These are phyloP conservation scores for Osedax fenrisi DNA, from an alignment of 2,888 invertebrate genomes.

Conservation along the genomic window DNA sequence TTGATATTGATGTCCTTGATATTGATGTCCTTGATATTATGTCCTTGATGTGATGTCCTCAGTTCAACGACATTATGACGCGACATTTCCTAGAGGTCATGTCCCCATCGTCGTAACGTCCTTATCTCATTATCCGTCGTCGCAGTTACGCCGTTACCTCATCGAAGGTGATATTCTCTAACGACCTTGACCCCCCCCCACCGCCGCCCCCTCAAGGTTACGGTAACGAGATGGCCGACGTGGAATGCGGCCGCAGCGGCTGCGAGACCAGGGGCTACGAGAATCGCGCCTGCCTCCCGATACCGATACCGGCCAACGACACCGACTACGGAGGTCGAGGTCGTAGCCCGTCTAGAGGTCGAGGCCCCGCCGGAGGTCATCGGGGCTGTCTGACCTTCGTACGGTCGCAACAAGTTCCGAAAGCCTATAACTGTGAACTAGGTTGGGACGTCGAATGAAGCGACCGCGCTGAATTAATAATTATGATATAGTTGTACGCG, in stretches of 20 bases:
- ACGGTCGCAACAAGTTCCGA: slow-evolving; percentile 32
- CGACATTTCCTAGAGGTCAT: too few species aligned
- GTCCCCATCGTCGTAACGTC: too few species aligned
- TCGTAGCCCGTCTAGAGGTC: background rate
- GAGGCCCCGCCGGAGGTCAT: background rate
- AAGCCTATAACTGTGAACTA: slow-evolving; percentile 28
- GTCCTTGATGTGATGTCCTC: too few species aligned
- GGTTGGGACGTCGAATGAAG: too few species aligned
- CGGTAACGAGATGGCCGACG: slow-evolving; percentile 32
- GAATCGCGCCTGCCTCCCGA: slow-evolving; percentile 35
- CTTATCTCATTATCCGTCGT: too few species aligned
- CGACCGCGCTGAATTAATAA: too few species aligned
- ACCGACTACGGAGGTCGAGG: slow-evolving; percentile 25
- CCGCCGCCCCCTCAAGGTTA: slow-evolving; percentile 15
- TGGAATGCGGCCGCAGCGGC: slow-evolving; percentile 34
- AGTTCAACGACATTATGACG: too few species aligned
- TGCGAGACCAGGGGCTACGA: slow-evolving; percentile 34
- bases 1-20: too few species aligned
- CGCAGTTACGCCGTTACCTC: too few species aligned
- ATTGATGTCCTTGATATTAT: too few species aligned
- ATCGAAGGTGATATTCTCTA: too few species aligned
- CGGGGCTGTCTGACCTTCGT: slow-evolving; percentile 35
- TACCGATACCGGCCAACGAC: slow-evolving; percentile 32
- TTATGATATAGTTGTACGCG: too few species aligned
- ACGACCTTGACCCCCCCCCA: background rate